A percentile compares a stretch with the other conserved stretches of the same genome.
Conservation (phyloP, 2,797 vertebrate species). For the Toxotes lorentzi region DNA sequence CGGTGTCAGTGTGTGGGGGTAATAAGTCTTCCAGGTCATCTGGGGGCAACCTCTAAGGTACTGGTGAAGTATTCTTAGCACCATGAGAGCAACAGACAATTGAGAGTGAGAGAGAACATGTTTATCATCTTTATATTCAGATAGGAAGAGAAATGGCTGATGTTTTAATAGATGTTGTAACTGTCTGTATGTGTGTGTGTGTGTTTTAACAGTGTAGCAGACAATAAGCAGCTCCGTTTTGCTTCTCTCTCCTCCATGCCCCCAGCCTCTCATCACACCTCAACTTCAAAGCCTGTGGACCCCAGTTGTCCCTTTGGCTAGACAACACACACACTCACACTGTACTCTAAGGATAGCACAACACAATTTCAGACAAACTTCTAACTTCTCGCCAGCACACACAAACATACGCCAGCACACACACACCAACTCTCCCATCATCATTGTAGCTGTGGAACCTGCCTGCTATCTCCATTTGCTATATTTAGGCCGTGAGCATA, state of each 20-base stretch:
- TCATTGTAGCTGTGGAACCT: constrained; percentile 70
- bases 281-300: constrained; percentile 83
- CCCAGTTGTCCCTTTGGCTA: constrained; percentile 74
- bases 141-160: constrained; percentile 38
- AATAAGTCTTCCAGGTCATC: constrained; percentile 69
- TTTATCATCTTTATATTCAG: constrained; percentile 44
- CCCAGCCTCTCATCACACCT: constrained; percentile 81
- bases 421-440: constrained; percentile 58
- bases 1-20: constrained; percentile 28
- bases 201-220: constrained; percentile 6
- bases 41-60: constrained; percentile 59
- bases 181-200: constrained; percentile 13
- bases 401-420: constrained; percentile 13
- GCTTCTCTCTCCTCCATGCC: constrained; percentile 62
- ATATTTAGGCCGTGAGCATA: constrained; percentile 82
- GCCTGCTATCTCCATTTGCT: constrained; percentile 82
- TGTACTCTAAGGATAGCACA: constrained; percentile 35
- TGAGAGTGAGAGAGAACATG: constrained; percentile 17
- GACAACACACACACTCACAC: constrained; percentile 41
- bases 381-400: constrained; percentile 49
- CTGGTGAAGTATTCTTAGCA: constrained; percentile 30
- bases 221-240: constrained; percentile 68
- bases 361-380: constrained; percentile 65
- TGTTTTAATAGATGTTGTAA: constrained; percentile 55
- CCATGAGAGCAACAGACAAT: constrained; percentile 16